These are phyloP conservation scores for Protodeltote pygarga DNA, from an alignment of 2,888 invertebrate genomes.

Conservation along the genomic window DNA sequence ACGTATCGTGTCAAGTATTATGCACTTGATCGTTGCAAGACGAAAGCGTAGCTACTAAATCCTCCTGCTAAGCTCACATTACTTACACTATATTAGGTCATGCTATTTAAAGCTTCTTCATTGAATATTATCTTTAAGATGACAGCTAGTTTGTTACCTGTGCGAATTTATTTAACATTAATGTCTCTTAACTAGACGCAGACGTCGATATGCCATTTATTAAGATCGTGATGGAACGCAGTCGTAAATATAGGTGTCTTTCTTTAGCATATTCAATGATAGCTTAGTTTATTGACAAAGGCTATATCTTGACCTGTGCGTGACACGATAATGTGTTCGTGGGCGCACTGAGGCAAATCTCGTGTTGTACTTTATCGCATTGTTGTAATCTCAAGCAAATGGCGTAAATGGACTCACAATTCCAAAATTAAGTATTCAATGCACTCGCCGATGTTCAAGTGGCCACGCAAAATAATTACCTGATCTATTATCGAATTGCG, in stretches of 20 bases:
- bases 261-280: conserved; percentile 48
- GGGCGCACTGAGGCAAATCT: conserved; percentile 28
- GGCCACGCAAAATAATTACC: conserved; percentile 58
- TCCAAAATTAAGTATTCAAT: conserved; percentile 52
- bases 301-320: conserved; percentile 44
- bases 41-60: conserved; percentile 46
- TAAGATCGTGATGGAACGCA: conserved; percentile 49
- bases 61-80: conserved; percentile 55
- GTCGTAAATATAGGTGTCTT: conserved; percentile 48
- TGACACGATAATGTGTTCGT: conserved; percentile 40
- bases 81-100: conserved; percentile 60
- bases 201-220: conserved; percentile 46
- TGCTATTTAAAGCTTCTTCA: conserved; percentile 62
- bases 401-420: conserved; percentile 38
- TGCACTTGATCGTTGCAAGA: conserved; percentile 57
- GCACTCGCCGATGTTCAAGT: conserved; percentile 54
- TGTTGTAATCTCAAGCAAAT: conserved; percentile 47
- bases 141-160: conserved; percentile 50
- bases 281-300: conserved; percentile 48
- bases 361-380: conserved; percentile 27
- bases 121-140: conserved; percentile 58
- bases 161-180: conserved; percentile 55
- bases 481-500: conserved; percentile 64
- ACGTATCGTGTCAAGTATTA: conserved; percentile 57
- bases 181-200: conserved; percentile 46